Conservation (phyloP, 2,113 vertebrate genomes). For the Rattus norvegicus region GRCr8 NC_086020.1:227382501-227383000, state of each 20-base stretch:
- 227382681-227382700: not conserved
- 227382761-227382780: not conserved
- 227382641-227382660: not conserved
- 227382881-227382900: not conserved
- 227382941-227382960: not conserved
- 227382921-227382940: conserved; percentile 26
- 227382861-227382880: not conserved
- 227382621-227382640: not conserved
- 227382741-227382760: not conserved
- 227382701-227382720: not conserved
- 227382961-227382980: not conserved
- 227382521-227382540: not conserved
- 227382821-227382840: not conserved
- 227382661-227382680: not conserved
- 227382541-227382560: not conserved
- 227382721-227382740: too few relatives aligned
- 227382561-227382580: not conserved
- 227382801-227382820: not conserved
- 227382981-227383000: conserved; percentile 8
- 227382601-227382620: not conserved
- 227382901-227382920: not conserved
- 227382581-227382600: not conserved
- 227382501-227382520: not conserved
- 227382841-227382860: not conserved
- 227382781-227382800: not conserved